A percentile compares a stretch with the other conserved stretches of the same genome.
Conservation (phyloP, 2,113 vertebrate genomes). For the Acanthochromis polyacanthus region DNA sequence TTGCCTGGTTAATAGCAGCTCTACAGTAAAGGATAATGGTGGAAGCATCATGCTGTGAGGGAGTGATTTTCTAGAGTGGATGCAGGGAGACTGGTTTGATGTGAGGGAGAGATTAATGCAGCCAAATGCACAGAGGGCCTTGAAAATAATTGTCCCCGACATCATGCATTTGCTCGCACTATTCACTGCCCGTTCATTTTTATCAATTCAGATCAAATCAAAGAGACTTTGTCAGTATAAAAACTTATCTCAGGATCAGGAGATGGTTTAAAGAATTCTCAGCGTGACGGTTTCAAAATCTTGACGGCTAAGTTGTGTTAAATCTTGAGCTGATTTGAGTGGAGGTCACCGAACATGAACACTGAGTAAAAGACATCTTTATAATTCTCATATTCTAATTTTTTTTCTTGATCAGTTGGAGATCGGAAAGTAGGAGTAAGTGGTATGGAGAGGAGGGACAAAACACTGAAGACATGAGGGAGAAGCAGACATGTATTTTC, state of each 20-base stretch:
- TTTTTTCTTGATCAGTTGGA: constrained; percentile 31
- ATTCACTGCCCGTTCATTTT: neutral
- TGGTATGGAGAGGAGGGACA: constrained; percentile 24
- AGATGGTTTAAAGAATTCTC: neutral
- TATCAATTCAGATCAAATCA: no score
- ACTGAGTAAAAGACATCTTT: constrained; percentile 16
- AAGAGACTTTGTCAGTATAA: neutral
- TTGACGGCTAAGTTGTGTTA: neutral
- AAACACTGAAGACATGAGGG: constrained; percentile 20
- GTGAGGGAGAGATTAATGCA: no score
- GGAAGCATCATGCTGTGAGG: no score
- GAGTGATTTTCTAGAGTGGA: no score
- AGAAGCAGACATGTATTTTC: constrained; percentile 14
- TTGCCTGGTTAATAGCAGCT: no score
- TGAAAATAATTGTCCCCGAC: neutral
- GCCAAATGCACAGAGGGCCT: neutral
- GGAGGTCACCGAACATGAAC: constrained; percentile 35
- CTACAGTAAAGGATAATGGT: no score
- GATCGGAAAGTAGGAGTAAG: constrained; percentile 3
- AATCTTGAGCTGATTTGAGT: constrained; percentile 18
- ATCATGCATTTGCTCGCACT: neutral
- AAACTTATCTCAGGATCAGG: neutral
- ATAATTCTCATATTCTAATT: constrained; percentile 1
- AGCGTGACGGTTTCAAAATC: constrained; percentile 3
- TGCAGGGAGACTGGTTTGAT: no score